Percentiles rank a stretch among this genome's conserved stretches.
Evolutionary conservation across 2,113 vertebrate genomes (phyloP).

Genomic region (Triplophysa dalaica): DNA sequence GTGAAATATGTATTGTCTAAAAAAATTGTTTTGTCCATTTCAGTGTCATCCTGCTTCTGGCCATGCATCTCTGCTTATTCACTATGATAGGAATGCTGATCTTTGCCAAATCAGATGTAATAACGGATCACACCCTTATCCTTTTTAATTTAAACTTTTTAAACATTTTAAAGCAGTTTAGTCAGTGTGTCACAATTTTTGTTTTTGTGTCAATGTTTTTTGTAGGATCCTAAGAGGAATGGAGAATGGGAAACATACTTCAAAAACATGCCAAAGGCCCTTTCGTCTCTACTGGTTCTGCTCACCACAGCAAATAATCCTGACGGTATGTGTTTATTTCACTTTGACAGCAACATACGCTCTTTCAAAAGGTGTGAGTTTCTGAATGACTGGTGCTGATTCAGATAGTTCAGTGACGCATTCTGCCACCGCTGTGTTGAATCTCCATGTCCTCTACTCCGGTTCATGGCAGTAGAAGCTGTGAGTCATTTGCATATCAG

Average conservation of each 20-base stretch:
- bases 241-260: conserved; percentile 86
- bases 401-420: conserved; percentile 17
- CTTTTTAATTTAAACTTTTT: neutral
- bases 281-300: conserved; percentile 89
- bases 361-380: neutral
- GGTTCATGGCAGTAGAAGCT: neutral
- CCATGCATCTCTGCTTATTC: conserved; percentile 88
- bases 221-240: conserved; percentile 78
- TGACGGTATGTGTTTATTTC: conserved; percentile 75
- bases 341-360: neutral
- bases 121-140: neutral
- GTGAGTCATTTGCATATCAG: conserved; percentile 24
- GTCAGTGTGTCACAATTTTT: neutral
- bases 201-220: neutral
- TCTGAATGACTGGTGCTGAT: neutral
- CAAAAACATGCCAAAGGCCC: conserved; percentile 76
- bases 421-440: neutral
- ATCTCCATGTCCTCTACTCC: neutral
- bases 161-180: neutral
- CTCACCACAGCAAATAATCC: conserved; percentile 97
- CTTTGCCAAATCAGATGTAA: conserved; percentile 86
- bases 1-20: neutral
- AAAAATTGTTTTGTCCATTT: conserved; percentile 17
- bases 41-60: conserved; percentile 87
- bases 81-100: conserved; percentile 94